Base-by-base conservation (phyloP, 2,113 vertebrate genomes). In the Cynopterus brachyotis region DNA sequence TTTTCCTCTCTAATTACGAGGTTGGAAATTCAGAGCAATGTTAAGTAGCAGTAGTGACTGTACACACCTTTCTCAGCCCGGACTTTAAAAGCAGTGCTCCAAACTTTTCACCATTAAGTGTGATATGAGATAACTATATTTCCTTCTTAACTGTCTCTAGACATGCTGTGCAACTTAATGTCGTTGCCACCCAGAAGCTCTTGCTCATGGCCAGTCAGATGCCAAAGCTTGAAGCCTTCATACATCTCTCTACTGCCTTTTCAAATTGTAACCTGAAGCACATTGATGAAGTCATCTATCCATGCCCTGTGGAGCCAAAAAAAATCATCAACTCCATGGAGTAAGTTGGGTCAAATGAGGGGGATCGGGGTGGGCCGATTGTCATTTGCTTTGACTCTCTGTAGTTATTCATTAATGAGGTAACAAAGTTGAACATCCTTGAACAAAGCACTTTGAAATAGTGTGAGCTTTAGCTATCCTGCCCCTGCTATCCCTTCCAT, bases 261-360 rank as follows among this genome's bases (percentile, higher is more conserved):
- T 99, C 99, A 94, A 99, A 99, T 97, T 99, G 99, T 80, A 98
- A 99, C 97, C 98, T 99, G 95, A 99, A 98, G 67, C 98, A 99
- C 98, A 99, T 99, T 26, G 99, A 99, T 2, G 99, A 99, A 97
- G 96, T 99, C 97, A 98, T 99, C 98, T 99, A 99, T 97, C 99
- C 99, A 0, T 99, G 99, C 6, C 99, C 99, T 0, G 99, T 99
- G 13, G 99, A 99, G 95, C 99, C 99, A 81, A 98, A 98, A 97
- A 99, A 99, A 88, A 99, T 99, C 97, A 99, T 99, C 0, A 99
- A 99, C 26, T 99, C 99, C 57, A 98, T 99, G 1, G 99, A 99
- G 99, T 99, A 98, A 99, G 99, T 99, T 47, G 62, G 76, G 84
- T 4, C 22, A 32, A 19, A 9, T 26, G 22, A 60, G 28, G 35